A percentile compares a stretch with the other conserved stretches of the same genome.
These are phyloP conservation scores for Candidula unifasciata DNA, from an alignment of 2,888 invertebrate species.

Conservation along the genomic window DNA sequence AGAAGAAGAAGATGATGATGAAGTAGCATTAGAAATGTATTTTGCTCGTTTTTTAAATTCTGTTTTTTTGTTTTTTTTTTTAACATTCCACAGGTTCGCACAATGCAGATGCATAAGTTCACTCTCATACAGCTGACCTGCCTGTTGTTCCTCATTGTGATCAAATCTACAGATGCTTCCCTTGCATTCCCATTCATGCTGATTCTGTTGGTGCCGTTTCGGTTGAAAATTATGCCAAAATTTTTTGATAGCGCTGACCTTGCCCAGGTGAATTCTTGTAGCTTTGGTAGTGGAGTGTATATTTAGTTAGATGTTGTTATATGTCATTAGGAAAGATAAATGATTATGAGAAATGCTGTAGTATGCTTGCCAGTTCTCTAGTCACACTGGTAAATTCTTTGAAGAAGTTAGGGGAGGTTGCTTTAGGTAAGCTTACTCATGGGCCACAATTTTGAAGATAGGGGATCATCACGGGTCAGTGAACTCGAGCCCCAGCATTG, in stretches of 20 bases:
- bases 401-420: too few relatives aligned
- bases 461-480: too few relatives aligned
- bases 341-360: too few relatives aligned
- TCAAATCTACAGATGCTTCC: conserved; percentile 92
- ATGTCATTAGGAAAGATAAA: too few relatives aligned
- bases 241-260: conserved; percentile 90
- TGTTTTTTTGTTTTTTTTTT: not conserved
- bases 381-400: too few relatives aligned
- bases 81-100: conserved; percentile 84
- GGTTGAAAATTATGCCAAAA: conserved; percentile 84
- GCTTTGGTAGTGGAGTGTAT: not conserved
- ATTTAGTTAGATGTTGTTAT: not conserved
- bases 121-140: conserved; percentile 90
- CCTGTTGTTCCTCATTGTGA: conserved; percentile 88
- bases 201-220: conserved; percentile 89
- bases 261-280: conserved; percentile 84
- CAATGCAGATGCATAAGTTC: conserved; percentile 93
- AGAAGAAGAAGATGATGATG: too few relatives aligned
- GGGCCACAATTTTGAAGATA: too few relatives aligned
- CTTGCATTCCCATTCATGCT: conserved; percentile 96
- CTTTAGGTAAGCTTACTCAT: too few relatives aligned
- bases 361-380: too few relatives aligned
- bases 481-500: too few relatives aligned
- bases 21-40: too few relatives aligned
- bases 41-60: too few relatives aligned